A percentile compares a stretch with the other conserved stretches of the same genome.
Evolutionary conservation across 1,140 invertebrate genomes (phyloP).

Genomic region (Nymphalis io): DNA sequence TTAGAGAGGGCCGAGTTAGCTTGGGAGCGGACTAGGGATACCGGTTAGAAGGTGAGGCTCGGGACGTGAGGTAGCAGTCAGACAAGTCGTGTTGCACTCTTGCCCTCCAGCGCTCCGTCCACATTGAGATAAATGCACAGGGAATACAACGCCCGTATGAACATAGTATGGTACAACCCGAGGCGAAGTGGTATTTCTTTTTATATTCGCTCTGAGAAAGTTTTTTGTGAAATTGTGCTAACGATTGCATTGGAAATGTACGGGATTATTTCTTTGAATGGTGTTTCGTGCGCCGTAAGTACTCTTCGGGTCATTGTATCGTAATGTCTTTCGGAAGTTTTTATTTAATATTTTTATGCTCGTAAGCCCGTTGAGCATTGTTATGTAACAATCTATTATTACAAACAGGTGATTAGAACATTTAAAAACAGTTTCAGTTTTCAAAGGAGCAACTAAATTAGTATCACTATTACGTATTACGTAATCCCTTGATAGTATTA

Average conservation of each 20-base stretch:
- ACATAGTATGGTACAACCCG: constrained; percentile 45
- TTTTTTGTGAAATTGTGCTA: constrained; percentile 50
- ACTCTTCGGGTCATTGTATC: constrained; percentile 43
- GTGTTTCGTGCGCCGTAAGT: constrained; percentile 48
- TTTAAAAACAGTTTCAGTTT: neutral
- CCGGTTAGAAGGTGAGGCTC: constrained; percentile 50
- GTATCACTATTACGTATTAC: constrained; percentile 3
- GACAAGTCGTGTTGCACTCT: constrained; percentile 65
- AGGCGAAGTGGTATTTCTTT: constrained; percentile 45
- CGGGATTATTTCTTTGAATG: constrained; percentile 43
- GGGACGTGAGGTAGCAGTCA: constrained; percentile 51
- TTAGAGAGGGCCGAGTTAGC: constrained; percentile 58
- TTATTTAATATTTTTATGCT: constrained; percentile 24
- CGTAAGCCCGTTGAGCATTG: constrained; percentile 12
- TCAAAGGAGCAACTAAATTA: neutral
- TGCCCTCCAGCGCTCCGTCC: constrained; percentile 60
- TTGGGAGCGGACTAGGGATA: constrained; percentile 57
- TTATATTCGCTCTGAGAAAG: constrained; percentile 47
- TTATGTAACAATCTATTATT: constrained; percentile 18
- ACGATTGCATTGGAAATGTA: constrained; percentile 45
- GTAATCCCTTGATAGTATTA: constrained; percentile 4
- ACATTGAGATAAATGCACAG: constrained; percentile 71
- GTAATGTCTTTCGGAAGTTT: constrained; percentile 35
- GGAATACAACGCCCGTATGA: constrained; percentile 46
- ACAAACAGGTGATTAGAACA: constrained; percentile 5